phyloP scores from a whole-genome alignment of 2,113 vertebrate species.

The Isurus oxyrinchus region DNA sequence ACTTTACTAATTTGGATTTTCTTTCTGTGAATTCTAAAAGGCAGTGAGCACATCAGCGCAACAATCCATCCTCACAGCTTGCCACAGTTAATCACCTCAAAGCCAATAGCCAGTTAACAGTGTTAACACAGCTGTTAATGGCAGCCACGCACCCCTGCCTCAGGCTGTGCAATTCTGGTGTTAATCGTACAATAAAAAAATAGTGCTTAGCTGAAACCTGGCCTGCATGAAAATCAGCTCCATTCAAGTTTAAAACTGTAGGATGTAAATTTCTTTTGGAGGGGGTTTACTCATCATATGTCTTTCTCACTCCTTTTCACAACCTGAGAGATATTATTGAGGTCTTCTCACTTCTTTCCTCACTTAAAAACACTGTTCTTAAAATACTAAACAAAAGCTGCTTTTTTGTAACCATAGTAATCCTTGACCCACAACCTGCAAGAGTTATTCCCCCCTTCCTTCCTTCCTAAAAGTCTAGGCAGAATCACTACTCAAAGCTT shows the following conservation, averaged over 20 bases:
- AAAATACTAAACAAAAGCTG: not conserved
- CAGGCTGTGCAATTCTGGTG: not conserved
- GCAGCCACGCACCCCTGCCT: not conserved
- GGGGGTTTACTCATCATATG: not conserved
- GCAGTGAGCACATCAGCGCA: not conserved
- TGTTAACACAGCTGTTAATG: not conserved
- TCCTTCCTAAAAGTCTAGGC: not conserved
- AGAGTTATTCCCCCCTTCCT: not conserved
- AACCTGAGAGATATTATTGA: not conserved
- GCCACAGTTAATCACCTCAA: not conserved
- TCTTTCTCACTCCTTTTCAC: not conserved
- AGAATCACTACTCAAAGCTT: not conserved
- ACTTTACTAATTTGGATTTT: not conserved
- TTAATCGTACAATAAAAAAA: not conserved
- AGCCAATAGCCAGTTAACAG: not conserved
- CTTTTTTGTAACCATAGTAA: not conserved
- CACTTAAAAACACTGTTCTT: not conserved
- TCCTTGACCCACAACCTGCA: not conserved
- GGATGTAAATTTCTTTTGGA: not conserved
- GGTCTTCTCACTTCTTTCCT: not conserved
- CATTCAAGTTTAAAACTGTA: not conserved
- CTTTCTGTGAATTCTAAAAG: not conserved
- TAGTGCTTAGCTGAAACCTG: not conserved
- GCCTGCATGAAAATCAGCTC: conserved; percentile 3
- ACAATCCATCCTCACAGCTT: not conserved